Conservation (phyloP, 53 echinoderm and acorn worm species). For the Echinometra lucunter region DNA sequence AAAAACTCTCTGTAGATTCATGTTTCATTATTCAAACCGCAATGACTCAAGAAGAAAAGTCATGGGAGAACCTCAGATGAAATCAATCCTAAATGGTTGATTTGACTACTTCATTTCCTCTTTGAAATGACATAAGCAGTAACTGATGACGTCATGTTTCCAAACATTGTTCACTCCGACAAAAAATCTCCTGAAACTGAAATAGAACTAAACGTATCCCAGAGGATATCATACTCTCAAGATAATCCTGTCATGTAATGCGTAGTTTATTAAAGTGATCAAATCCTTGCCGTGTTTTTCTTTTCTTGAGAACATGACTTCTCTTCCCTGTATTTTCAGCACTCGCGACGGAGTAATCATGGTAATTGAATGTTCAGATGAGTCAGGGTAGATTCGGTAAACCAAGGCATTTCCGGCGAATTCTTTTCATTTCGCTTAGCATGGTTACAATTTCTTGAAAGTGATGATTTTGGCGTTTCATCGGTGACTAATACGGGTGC, state of each 20-base stretch:
- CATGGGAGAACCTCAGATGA: background rate
- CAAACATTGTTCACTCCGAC: background rate
- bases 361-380: background rate
- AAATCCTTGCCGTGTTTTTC: constrained; percentile 3
- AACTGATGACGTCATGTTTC: background rate
- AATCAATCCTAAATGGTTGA: background rate
- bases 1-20: too few relatives aligned
- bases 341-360: background rate
- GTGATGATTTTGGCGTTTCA: constrained; percentile 12
- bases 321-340: background rate
- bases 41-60: background rate
- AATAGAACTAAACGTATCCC: background rate
- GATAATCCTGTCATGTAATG: background rate
- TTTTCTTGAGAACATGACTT: background rate
- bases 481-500: constrained; percentile 11
- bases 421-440: background rate
- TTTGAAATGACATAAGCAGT: background rate
- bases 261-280: background rate
- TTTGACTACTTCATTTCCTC: background rate
- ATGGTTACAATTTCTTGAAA: background rate
- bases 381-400: background rate
- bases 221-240: background rate
- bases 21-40: background rate
- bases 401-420: background rate
- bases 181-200: background rate